Evolutionary conservation across 1,140 invertebrate genomes (phyloP), one percentile per base, ranked within the genome.

Genomic region (Radopholus similis): DNA sequence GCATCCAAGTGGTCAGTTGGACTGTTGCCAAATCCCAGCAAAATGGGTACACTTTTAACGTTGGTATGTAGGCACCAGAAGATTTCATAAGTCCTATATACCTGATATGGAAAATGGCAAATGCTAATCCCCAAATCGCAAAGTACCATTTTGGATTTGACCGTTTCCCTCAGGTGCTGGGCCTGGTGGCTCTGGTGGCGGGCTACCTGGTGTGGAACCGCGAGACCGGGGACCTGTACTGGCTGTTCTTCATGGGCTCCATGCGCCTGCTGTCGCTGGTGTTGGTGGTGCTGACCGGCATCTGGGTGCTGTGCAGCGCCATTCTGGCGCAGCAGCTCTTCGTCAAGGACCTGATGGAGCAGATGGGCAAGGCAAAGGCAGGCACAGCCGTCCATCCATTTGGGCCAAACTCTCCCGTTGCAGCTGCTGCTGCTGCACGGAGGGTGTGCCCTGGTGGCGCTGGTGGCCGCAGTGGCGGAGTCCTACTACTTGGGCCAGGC

Each of bases 281-380:
- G 13, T 34, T 68, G 11, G 44, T 66, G 30, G 56, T 51, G 23
- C 54, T 68, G 11, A 15, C 37, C 28, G 9, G 42, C 18, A 13
- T 32, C 15, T 68, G 66, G 58, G 15, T 59, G 21, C 44, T 47
- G 23, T 37, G 18, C 30, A 28, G 49, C 23, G 28, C 21, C 23
- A 69, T 68, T 30, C 18, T 67, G 5, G 26, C 53, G 18, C 47
- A 68, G 8, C 66, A 68, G 35, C 23, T 68, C 13, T 65, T 68
- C 37, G 66, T 49, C 28, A 59, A 18, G 4, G 66, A 68, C 44
- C 26, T 68, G 21, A 30, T 68, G 9, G 66, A 68, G 54, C 49
- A 68, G 42, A 21, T 68, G 64, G 66, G 66, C 34, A 68, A 68
- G 44, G 34, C 23, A 5, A 68, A 68, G 38, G 66, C 53, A 3